Base-by-base conservation (phyloP, 2,888 invertebrate species). In the Limnephilus lunatus region DNA sequence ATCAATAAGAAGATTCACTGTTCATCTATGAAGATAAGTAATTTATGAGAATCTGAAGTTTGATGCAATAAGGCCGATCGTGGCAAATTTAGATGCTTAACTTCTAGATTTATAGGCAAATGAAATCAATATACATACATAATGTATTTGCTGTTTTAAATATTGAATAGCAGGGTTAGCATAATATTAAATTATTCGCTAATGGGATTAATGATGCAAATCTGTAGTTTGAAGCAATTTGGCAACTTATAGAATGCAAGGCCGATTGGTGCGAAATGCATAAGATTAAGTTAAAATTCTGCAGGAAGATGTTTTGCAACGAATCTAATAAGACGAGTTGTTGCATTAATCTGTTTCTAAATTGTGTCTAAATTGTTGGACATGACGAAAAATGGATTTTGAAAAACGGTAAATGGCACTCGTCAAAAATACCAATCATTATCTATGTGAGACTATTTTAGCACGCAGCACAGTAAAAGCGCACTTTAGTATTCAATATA, bases 81-180 rank as follows among this genome's bases (percentile, higher is more conserved):
- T 68, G 25, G 68, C 68, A n/a, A 68, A 68, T 68, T n/a, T n/a
- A 68, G 68, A 68, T n/a, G 25, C 68, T 68, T n/a, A n/a, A 68
- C 68, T 25, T n/a, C 25, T n/a, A n/a, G 68, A 68, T 68, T 68
- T 68, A 68, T n/a, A 68, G 68, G 25, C 68, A 9, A 68, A 68
- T n/a, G 25, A 68, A 68, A 68, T 68, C 68, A 68, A 68, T 68
- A 68, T 68, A 9, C 68, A n/a, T 68, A 68, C 25, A 9, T 68
- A 68, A 68, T n/a, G 9, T 68, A 68, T 68, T 25, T 68, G 68
- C 68, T n/a, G 25, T 68, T 68, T 68, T 68, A 68, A 68, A 68
- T 68, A 68, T 68, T 68, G 68, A 68, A 68, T 68, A n/a, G 68
- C 68, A 68, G 68, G 68, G 68, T 68, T 68, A 68, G 68, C 68